Evolutionary conservation across 2,113 vertebrate species (phyloP).

Genomic region (Grus americana): DNA sequence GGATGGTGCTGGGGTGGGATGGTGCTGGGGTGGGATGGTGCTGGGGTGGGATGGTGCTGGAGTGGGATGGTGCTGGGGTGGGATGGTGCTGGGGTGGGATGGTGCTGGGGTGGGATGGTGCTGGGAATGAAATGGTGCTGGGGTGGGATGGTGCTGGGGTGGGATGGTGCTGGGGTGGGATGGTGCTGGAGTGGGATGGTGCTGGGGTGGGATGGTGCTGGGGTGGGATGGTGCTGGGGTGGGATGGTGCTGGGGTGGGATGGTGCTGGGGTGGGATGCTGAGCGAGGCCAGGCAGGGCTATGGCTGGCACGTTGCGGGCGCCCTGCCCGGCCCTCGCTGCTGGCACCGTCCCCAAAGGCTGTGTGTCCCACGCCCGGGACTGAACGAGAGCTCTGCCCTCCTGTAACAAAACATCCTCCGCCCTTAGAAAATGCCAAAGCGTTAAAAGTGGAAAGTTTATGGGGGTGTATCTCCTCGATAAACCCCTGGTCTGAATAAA

Average conservation of each 20-base stretch:
- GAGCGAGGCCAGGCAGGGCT: neutral
- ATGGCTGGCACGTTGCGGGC: too few relatives aligned
- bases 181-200: too few relatives aligned
- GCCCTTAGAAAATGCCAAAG: neutral
- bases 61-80: accelerated
- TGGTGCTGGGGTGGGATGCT: too few relatives aligned
- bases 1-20: neutral
- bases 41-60: too few relatives aligned
- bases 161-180: too few relatives aligned
- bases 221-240: accelerated
- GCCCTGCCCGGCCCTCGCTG: neutral
- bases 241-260: too few relatives aligned
- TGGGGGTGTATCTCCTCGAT: accelerated
- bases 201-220: neutral
- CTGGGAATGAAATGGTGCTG: too few relatives aligned
- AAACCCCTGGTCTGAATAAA: neutral
- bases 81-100: too few relatives aligned
- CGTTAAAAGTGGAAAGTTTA: neutral
- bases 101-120: neutral
- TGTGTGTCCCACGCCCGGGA: neutral
- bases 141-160: too few relatives aligned
- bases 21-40: too few relatives aligned
- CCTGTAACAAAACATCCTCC: too few relatives aligned
- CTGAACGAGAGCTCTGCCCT: neutral
- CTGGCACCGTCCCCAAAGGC: neutral